These are phyloP conservation scores for Misgurnus anguillicaudatus DNA, from an alignment of 2,113 vertebrate genomes.

Conservation along the genomic window DNA sequence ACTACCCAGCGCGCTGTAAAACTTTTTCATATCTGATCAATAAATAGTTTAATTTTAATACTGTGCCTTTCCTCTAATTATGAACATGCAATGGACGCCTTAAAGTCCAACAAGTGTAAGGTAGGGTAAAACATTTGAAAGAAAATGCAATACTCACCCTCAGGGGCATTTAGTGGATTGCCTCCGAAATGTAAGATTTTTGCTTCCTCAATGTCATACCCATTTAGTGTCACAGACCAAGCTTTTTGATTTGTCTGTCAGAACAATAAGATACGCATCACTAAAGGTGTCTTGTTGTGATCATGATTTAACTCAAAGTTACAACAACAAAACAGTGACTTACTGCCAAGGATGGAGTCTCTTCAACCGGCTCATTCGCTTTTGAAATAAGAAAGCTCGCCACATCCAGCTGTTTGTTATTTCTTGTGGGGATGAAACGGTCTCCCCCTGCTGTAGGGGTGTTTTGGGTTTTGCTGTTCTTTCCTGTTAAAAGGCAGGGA, in stretches of 20 bases:
- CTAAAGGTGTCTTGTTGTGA: not conserved
- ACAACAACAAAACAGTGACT: not conserved
- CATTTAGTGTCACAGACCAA: constrained; percentile 90
- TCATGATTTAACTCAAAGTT: not conserved
- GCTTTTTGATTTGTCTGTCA: constrained; percentile 86
- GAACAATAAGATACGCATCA: not conserved
- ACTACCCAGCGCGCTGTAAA: too few relatives aligned
- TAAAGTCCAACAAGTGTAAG: too few relatives aligned
- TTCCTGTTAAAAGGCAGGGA: constrained; percentile 71
- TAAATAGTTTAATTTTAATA: too few relatives aligned
- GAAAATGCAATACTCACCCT: constrained; percentile 75
- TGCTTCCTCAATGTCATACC: constrained; percentile 90
- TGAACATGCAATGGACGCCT: too few relatives aligned
- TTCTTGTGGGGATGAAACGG: constrained; percentile 91
- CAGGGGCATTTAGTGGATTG: constrained; percentile 89
- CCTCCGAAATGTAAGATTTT: constrained; percentile 93
- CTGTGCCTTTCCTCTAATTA: too few relatives aligned
- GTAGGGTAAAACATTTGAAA: not conserved
- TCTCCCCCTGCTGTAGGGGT: constrained; percentile 89
- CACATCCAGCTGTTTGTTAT: constrained; percentile 90
- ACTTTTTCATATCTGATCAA: too few relatives aligned
- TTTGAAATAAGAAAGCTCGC: constrained; percentile 91
- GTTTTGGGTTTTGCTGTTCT: constrained; percentile 80
- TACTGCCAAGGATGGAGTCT: constrained; percentile 39
- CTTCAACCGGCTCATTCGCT: constrained; percentile 81